Evolutionary conservation across 2,888 invertebrate genomes (phyloP), one percentile per base, ranked within the genome.

Genomic region (Saturnia pavonia): DNA sequence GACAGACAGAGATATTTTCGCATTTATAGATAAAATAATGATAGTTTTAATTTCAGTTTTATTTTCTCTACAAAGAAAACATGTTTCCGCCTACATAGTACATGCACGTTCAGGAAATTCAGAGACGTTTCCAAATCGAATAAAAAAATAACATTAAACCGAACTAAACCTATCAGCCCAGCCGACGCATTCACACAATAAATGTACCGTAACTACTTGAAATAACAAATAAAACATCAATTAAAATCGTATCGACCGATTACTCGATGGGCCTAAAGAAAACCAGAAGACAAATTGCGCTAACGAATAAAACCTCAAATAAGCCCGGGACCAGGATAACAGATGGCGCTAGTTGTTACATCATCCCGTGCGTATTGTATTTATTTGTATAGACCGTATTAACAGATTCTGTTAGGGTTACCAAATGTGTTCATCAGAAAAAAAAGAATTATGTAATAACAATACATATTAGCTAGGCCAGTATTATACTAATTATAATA

Each of bases 261-360:
- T 76, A 79, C 79, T 80, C 77, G 78, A 75, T 75, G 72, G 42
- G 42, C 68, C 73, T 74, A 74, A 80, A 77, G 77, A 76, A 78
- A 80, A 78, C 73, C 75, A 74, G 73, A 75, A 72, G 71, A 72
- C 54, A 73, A 71, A 70, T 72, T 54, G 67, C 67, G 34, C 67
- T 67, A 67, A 67, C 57, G 67, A 51, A 72, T 78, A 74, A 79
- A 80, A 72, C 72, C 27, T 57, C 66, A 71, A 75, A 74, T 79
- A 79, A 77, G 74, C 72, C 76, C 72, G 68, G 70, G 72, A 72
- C 76, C 73, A 75, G 72, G 70, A 75, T 77, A 80, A 82, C 78
- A 85, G 85, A 85, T 85, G 85, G 82, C 84, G 83, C 74, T 80
- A 73, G 70, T 69, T 72, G 72, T 72, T 69, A 71, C 72, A 71